A percentile compares a stretch with the other conserved stretches of the same genome.
Evolutionary conservation across 1,140 invertebrate genomes (phyloP).

Genomic region (Alviniconcha marisindica): DNA sequence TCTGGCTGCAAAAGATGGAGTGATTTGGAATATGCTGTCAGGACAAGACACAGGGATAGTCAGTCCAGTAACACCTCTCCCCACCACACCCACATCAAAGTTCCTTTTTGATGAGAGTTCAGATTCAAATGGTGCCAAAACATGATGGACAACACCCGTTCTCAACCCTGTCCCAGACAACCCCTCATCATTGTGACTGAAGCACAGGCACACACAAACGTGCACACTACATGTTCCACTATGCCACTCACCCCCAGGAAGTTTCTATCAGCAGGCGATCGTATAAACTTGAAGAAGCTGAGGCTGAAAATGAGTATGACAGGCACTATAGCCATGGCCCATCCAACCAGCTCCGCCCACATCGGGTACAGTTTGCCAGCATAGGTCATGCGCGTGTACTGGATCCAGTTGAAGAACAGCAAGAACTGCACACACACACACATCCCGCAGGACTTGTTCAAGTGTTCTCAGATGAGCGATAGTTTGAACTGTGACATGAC

Average conservation of each 20-base stretch:
- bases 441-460: too few species aligned
- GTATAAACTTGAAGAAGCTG: conserved; percentile 52
- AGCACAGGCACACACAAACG: neutral
- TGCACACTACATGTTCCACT: neutral
- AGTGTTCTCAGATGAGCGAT: too few species aligned
- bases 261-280: conserved; percentile 50
- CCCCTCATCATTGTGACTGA: neutral
- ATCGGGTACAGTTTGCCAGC: conserved; percentile 84
- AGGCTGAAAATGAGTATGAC: conserved; percentile 82
- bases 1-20: too few species aligned
- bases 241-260: conserved; percentile 52
- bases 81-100: too few species aligned
- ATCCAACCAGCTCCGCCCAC: conserved; percentile 88
- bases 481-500: too few species aligned
- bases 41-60: too few species aligned
- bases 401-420: conserved; percentile 88
- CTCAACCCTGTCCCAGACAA: neutral
- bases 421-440: conserved; percentile 80
- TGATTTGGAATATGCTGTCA: too few species aligned
- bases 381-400: conserved; percentile 79
- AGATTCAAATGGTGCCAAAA: too few species aligned
- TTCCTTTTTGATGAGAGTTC: too few species aligned
- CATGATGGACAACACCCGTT: too few species aligned
- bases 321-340: conserved; percentile 81
- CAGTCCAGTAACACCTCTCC: too few species aligned